Conservation (phyloP, 1,140 invertebrate species). For the Habropoda laboriosa region DNA sequence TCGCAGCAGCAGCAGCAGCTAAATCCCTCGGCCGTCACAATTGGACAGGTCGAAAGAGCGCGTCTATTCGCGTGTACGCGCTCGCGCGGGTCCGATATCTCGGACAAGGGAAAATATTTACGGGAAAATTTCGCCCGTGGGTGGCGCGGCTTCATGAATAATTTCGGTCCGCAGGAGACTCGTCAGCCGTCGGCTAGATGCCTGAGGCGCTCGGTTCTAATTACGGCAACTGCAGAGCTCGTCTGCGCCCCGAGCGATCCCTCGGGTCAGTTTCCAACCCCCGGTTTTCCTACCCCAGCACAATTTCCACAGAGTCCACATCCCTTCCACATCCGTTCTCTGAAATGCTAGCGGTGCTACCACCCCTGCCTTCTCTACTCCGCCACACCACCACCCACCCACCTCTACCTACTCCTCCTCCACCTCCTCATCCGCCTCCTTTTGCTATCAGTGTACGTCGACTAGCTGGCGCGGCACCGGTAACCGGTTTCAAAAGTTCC, state of each 20-base stretch:
- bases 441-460: constrained; percentile 52
- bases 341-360: constrained; percentile 58
- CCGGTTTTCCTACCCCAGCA: constrained; percentile 67
- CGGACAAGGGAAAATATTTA: constrained; percentile 79
- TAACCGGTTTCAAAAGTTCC: constrained; percentile 58
- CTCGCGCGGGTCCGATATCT: constrained; percentile 53
- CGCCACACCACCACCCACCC: too few species aligned
- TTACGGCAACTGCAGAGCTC: constrained; percentile 79
- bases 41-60: neutral
- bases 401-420: neutral
- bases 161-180: constrained; percentile 80
- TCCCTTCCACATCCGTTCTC: constrained; percentile 61
- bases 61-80: neutral
- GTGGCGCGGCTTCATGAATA: constrained; percentile 80
- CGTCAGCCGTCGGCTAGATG: constrained; percentile 73
- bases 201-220: constrained; percentile 77
- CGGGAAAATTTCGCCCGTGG: constrained; percentile 76
- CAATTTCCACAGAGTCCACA: constrained; percentile 70
- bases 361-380: constrained; percentile 14
- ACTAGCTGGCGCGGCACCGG: constrained; percentile 28
- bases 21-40: neutral
- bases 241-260: constrained; percentile 69
- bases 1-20: too few species aligned
- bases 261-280: constrained; percentile 71
- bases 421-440: constrained; percentile 31